Evolutionary conservation across 2,888 invertebrate species (phyloP), one percentile per base, ranked within the genome.

Genomic region (Trilocha varians): DNA sequence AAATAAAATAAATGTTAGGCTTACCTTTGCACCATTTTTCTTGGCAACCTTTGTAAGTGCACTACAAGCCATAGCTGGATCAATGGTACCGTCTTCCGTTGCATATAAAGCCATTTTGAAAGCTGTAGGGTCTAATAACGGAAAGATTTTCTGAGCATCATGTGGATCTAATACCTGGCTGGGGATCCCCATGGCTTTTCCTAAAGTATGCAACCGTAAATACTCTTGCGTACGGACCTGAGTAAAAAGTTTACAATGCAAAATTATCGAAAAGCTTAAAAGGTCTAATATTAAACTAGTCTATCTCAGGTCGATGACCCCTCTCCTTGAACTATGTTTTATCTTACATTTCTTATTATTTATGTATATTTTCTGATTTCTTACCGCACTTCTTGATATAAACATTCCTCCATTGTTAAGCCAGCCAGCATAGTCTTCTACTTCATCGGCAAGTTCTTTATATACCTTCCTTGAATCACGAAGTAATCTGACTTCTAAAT

Each of bases 341-440:
- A 18, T 18, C 18, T 5, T 18, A 5, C 8, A 8, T 18, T 18
- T 18, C 4, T 18, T 5, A 6, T 2, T 25, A 2, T 9, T 25
- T 9, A 3, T 25, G 25, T 11, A 25, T 25, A 9, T 9, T 25
- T 25, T 13, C 18, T 25, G 3, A 13, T 14, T 18, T 4, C 38
- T 46, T 58, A 84, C 85, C 66, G 73, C 65, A 50, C 82, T 83
- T 14, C 84, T 65, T 0, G 96, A 95, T 53, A 96, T 93, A 70
- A 95, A 96, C 58, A 97, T 87, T 34, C 96, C 96, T 2, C 97
- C 97, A 76, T 96, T 96, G 68, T 94, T 91, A 54, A 91, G 92
- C 92, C 94, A 97, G 0, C 96, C 96, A 0, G 96, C 91, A 72
- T 93, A 88, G 8, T 93, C 82, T 1, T 92, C 96, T 0, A 92